Conservation (phyloP, 2,113 vertebrate genomes). For the Clarias macrocephalus region DNA sequence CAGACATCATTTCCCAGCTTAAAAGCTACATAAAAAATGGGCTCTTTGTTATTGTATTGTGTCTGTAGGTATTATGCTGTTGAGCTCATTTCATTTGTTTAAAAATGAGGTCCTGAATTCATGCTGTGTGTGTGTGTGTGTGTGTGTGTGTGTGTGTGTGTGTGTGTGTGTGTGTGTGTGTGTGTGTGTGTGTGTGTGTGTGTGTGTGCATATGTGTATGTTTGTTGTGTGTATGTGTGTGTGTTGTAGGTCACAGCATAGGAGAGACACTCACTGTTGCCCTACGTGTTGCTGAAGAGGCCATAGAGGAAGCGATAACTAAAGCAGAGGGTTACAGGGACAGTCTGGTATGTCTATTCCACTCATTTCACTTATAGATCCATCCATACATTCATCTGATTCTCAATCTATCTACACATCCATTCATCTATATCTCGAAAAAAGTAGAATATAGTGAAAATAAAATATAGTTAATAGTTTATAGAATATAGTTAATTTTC, state of each 20-base stretch:
- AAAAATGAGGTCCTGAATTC: background rate
- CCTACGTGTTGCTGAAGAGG: constrained; percentile 92
- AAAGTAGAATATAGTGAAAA: no score
- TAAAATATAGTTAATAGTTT: no score
- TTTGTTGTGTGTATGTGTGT: constrained; percentile 23
- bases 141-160: constrained; percentile 5
- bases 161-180: background rate
- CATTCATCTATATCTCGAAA: background rate
- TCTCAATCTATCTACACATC: background rate
- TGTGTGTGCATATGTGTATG: constrained; percentile 37
- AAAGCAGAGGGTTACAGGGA: constrained; percentile 91
- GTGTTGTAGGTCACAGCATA: constrained; percentile 85
- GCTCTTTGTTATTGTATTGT: background rate
- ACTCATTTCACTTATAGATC: background rate
- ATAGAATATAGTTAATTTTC: no score
- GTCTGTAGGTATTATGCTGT: background rate
- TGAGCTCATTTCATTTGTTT: background rate
- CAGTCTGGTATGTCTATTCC: constrained; percentile 81
- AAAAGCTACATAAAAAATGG: background rate
- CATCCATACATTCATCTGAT: background rate
- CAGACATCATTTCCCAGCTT: background rate
- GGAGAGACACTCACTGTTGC: constrained; percentile 94
- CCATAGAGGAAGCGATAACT: constrained; percentile 92
- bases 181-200: constrained; percentile 11
- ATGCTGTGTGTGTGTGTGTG: background rate